Evolutionary conservation across 2,797 vertebrate genomes (phyloP), one percentile per base, ranked within the genome.

Genomic region (Benthosema pterotum): DNA sequence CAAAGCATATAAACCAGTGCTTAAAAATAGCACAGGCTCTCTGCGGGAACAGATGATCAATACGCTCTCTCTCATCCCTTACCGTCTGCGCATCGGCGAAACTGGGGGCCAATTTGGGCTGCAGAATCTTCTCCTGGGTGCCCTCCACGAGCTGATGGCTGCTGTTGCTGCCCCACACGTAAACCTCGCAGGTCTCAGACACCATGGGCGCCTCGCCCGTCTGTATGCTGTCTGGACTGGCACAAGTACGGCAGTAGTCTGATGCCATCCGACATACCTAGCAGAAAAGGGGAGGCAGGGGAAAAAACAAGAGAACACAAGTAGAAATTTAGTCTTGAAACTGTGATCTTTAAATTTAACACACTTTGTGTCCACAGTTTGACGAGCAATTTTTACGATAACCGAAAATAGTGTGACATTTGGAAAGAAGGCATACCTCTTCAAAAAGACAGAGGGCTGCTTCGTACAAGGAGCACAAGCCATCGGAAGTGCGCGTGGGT

Each of bases 221-320:
- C 87, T 98, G 97, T 51, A 98, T 95, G 87, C 94, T 98, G 80
- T 99, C 97, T 2, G 97, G 96, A 72, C 96, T 99, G 19, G 97
- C 97, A 68, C 97, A 99, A 0, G 97, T 98, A 80, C 97, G 95
- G 4, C 97, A 99, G 78, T 99, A 99, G 89, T 99, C 97, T 0
- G 96, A 98, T 1, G 97, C 97, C 97, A 99, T 99, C 67, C 96
- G 93, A 82, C 97, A 97, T 17, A 99, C 96, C 97, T 99, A 22
- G n/a, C n/a, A 32, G 8, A 25, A 25, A 6, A 57, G n/a, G 22
- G 15, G n/a, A 11, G 28, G 28, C 5, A 7, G 28, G 25, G 25
- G 25, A 5, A 5, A 25, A 5, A 28, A 4, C 28, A 32, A 32
- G 28, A 46, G n/a, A 46, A n/a, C 45, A 1, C 5, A 7, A n/a